Conservation (phyloP, 1,140 invertebrate species). For the Zaprionus vittiger region DNA sequence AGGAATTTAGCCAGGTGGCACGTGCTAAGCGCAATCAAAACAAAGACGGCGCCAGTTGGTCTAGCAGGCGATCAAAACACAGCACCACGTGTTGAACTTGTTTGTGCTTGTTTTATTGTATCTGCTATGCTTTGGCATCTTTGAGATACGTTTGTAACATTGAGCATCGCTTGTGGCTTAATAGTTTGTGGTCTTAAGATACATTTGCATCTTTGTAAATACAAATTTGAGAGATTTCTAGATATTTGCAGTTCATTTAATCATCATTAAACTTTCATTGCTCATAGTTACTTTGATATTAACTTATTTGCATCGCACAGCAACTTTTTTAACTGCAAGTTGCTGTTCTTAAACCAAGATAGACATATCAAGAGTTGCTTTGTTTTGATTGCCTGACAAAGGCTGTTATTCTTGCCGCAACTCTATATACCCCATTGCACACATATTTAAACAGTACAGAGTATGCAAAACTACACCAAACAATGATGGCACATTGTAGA, state of each 20-base stretch:
- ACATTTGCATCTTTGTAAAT: not conserved
- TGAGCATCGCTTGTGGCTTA: not conserved
- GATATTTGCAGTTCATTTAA: no score
- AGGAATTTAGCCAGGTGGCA: not conserved
- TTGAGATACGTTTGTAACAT: not conserved
- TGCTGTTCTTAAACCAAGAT: no score
- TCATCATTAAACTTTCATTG: no score
- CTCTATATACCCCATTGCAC: not conserved
- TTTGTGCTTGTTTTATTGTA: not conserved
- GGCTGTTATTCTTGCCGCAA: no score
- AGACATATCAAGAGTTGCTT: no score
- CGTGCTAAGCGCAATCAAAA: not conserved
- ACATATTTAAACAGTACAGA: not conserved
- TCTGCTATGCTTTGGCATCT: not conserved
- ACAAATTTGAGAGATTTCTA: no score
- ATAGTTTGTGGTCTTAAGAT: not conserved
- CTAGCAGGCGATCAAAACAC: not conserved
- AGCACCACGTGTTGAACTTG: not conserved
- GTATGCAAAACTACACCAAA: conserved; percentile 10
- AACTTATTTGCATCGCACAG: rapidly evolving
- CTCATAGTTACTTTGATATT: not conserved
- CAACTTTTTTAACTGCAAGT: not conserved
- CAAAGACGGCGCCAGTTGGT: not conserved
- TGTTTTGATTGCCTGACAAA: no score
- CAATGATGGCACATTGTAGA: conserved; percentile 15